Base-by-base conservation (phyloP, 92 coral and sea anemone species). In the Bergia sp. region DNA sequence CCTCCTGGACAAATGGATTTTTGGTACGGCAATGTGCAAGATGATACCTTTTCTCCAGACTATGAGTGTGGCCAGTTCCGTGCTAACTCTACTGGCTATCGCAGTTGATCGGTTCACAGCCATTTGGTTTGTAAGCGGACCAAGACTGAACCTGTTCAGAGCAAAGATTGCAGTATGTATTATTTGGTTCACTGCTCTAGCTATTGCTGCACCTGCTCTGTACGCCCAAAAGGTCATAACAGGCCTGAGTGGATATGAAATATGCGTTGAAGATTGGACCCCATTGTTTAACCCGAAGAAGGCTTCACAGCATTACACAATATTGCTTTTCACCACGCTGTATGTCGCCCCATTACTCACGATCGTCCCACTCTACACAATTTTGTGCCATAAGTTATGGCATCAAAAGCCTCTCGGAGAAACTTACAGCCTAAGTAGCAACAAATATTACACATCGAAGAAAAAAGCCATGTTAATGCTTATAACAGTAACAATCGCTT, bases 41-140 rank as follows among this genome's bases (percentile, higher is more conserved):
- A 65, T 91, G 8, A 71, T 94, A 43, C 92, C 80, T 76, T 94
- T 92, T 82, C 84, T 91, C 53, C 96, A 92, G 58, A 78, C 80
- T 71, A 87, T 91, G 57, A 88, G 95, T n/a, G 81, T 94, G 38
- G 57, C 93, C 3, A 91, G 93, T 23, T 92, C 95, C 1, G 95
- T 94, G 40, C 82, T 94, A 42, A 90, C 96, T 53, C 83, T 94
- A 69, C 79, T 90, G 1, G 95, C 96, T 65, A 94, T 94, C 69
- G 95, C 96, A 7, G 81, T 92, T 40, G 96, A 94, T 86, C 93
- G 95, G n/a, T 93, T 92, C 67, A 92, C 93, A 43, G 95, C 95
- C 67, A 94, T 94, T 39, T 39, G 88, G 74, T 88, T 91, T 71
- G 82, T 94, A 44, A 94, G 92, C 37, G 88, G 93, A 0, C 93